Base-by-base conservation (phyloP, 2,113 vertebrate species). In the Aix galericulata region DNA sequence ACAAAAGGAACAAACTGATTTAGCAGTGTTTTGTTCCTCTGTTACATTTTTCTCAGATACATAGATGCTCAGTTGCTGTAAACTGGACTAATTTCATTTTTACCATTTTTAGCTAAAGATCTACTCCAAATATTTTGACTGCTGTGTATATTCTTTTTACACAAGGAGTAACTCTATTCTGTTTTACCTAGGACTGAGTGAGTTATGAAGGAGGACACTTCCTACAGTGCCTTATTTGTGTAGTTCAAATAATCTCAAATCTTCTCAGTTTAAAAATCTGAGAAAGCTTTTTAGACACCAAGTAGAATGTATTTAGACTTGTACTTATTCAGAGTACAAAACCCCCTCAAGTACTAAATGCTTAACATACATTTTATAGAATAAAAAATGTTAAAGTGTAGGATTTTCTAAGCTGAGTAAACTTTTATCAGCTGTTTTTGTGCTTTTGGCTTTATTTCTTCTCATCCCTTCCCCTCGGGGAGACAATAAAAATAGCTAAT, bases 401-500 rank as follows among this genome's bases (percentile, higher is more conserved):
- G 66, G 86, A 92, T 97, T 90, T 96, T 94, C 62, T 81, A 86
- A 91, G 76, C 42, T 86, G 31, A 93, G 48, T 78, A 96, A 95
- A 94, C 58, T 32, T 91, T 92, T 94, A 91, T 96, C 81, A 85
- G 67, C 50, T 76, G 21, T 89, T 91, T 66, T 48, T 84, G n/a
- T 82, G 82, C n/a, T 93, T 88, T 88, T 83, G 80, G 68, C 80
- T 58, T 86, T 92, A 82, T 89, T 95, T 94, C 48, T 84, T 87
- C 87, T 91, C 74, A 91, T 87, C 27, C 66, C 7, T 85, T 90
- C 79, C 71, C 67, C 91, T 89, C 53, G 23, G 75, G 71, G 84
- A 87, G 68, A 63, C 44, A 95, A 92, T 79, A 94, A 94, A 95
- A 87, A 94, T 84, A 92, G 71, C 38, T 91, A 69, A 62, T 3